phyloP scores from a whole-genome alignment of 2,113 vertebrate species.

The Panurus biarmicus region DNA sequence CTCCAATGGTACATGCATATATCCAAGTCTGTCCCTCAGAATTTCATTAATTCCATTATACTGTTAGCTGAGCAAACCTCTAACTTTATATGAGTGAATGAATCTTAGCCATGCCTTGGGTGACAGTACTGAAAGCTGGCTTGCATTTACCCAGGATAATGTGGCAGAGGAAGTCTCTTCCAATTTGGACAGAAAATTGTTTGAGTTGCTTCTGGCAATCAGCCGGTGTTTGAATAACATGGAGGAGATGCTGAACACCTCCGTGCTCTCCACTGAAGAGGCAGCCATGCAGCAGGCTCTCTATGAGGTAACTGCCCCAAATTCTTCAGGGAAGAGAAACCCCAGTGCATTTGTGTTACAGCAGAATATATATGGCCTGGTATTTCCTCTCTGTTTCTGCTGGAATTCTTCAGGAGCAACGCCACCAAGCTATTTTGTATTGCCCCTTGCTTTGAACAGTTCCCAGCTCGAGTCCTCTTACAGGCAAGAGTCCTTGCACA shows the following conservation, averaged over 20 bases:
- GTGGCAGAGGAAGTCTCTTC: slow-evolving; percentile 32
- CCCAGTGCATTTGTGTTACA: neutral
- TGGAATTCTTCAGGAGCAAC: neutral
- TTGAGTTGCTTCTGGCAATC: slow-evolving; percentile 73
- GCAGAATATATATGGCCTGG: neutral
- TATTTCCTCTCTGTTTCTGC: neutral
- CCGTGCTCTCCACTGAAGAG: slow-evolving; percentile 50
- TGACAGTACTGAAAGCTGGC: neutral
- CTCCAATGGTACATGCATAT: neutral
- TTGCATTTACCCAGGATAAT: slow-evolving; percentile 58
- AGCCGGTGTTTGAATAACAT: slow-evolving; percentile 73
- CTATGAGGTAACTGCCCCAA: slow-evolving; percentile 68
- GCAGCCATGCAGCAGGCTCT: slow-evolving; percentile 57
- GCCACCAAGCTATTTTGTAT: neutral
- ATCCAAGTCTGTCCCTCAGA: neutral
- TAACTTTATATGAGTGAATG: neutral
- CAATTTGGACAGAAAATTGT: slow-evolving; percentile 75
- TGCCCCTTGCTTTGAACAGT: neutral
- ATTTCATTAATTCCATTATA: neutral
- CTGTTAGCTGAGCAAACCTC: neutral
- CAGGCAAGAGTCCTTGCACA: neutral
- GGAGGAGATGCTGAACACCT: slow-evolving; percentile 67
- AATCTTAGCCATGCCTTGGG: neutral
- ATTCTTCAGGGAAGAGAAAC: neutral
- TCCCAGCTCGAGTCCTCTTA: neutral